Evolutionary conservation across 1,140 invertebrate species (phyloP).

Genomic region (Drosophila sproati): DNA sequence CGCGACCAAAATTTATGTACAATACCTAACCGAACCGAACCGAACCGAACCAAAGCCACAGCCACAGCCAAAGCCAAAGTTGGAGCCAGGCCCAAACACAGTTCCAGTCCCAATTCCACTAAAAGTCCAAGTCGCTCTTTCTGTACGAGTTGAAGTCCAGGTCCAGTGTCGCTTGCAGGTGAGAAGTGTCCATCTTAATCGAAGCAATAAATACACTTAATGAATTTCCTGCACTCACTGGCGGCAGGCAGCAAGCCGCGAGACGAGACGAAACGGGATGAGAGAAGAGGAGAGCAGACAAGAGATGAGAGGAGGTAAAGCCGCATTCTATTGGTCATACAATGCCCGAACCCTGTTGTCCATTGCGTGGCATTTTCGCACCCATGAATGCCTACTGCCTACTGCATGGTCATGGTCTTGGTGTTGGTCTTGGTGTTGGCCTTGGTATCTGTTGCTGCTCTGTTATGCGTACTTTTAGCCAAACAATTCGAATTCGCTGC

Average conservation of each 20-base stretch:
- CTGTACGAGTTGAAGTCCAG: slow-evolving; percentile 16
- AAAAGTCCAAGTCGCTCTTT: slow-evolving; percentile 23
- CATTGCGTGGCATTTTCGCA: slow-evolving; percentile 82
- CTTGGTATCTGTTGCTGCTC: slow-evolving; percentile 29
- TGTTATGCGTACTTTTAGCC: slow-evolving; percentile 60
- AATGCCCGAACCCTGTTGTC: slow-evolving; percentile 52
- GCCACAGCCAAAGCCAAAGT: slow-evolving; percentile 9
- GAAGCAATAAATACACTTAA: slow-evolving; percentile 83
- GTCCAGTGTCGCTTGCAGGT: slow-evolving; percentile 65
- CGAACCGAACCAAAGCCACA: background rate
- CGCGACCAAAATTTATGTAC: slow-evolving; percentile 76
- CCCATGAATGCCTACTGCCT: slow-evolving; percentile 66
- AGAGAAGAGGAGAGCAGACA: background rate
- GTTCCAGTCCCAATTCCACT: slow-evolving; percentile 1
- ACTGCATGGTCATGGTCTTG: slow-evolving; percentile 21
- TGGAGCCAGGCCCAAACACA: slow-evolving; percentile 6
- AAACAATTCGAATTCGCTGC: slow-evolving; percentile 73
- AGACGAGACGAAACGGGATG: background rate
- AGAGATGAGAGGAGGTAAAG: slow-evolving; percentile 13
- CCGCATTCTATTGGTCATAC: slow-evolving; percentile 78
- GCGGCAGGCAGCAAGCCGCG: slow-evolving; percentile 32
- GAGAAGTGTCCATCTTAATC: slow-evolving; percentile 83
- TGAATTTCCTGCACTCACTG: slow-evolving; percentile 77
- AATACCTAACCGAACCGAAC: slow-evolving; percentile 39
- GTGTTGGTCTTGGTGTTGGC: slow-evolving; percentile 15